Conservation (phyloP, 1,140 invertebrate genomes). For the Drosophila takahashii region DNA sequence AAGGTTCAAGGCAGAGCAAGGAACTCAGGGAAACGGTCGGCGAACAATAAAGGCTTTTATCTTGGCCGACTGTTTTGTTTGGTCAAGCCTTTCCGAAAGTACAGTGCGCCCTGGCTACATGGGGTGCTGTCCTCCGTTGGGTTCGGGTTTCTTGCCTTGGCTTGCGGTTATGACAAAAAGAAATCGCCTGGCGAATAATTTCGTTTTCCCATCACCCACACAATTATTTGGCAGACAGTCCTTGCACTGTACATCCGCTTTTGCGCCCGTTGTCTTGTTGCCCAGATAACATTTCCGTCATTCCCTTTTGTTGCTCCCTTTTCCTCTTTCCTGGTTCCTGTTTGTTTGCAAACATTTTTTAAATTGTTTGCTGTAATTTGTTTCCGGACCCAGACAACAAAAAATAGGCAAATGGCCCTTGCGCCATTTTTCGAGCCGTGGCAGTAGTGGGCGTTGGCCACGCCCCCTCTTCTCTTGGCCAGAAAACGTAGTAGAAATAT, state of each 20-base stretch:
- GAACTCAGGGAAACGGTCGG: slow-evolving; percentile 12
- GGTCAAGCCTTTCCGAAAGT: slow-evolving; percentile 26
- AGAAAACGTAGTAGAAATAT: slow-evolving; percentile 25
- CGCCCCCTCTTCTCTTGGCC: slow-evolving; percentile 1
- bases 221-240: background rate
- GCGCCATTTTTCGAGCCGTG: slow-evolving; percentile 58
- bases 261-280: slow-evolving; percentile 54
- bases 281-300: slow-evolving; percentile 75
- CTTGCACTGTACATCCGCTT: slow-evolving; percentile 38
- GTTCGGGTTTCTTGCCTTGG: background rate
- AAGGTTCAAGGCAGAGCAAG: slow-evolving; percentile 64
- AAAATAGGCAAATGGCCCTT: slow-evolving; percentile 67
- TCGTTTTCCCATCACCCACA: background rate
- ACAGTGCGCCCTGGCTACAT: slow-evolving; percentile 27
- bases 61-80: slow-evolving; percentile 54
- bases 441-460: slow-evolving; percentile 18
- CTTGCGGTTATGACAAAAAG: slow-evolving; percentile 1
- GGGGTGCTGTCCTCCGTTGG: background rate
- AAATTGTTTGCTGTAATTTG: slow-evolving; percentile 83
- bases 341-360: slow-evolving; percentile 82
- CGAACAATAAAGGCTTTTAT: slow-evolving; percentile 59
- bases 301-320: slow-evolving; percentile 46
- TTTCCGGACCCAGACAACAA: slow-evolving; percentile 66
- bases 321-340: slow-evolving; percentile 32
- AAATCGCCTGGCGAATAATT: slow-evolving; percentile 11